phyloP scores from a whole-genome alignment of 2,113 vertebrate species.

The Oryzias melastigma region DNA sequence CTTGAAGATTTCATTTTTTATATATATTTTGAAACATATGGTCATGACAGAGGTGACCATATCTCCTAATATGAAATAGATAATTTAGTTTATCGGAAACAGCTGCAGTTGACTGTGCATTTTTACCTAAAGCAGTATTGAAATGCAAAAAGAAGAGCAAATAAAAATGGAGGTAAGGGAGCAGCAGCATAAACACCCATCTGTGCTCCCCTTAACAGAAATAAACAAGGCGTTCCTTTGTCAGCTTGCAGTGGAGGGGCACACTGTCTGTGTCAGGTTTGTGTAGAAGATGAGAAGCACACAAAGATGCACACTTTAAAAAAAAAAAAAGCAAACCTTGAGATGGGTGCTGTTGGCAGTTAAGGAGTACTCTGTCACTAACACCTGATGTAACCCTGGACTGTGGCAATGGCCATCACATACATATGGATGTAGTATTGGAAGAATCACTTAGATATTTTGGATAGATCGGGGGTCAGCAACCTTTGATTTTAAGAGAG shows the following conservation, averaged over 20 bases:
- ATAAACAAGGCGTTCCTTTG: conserved; percentile 74
- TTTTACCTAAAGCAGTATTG: too few species aligned
- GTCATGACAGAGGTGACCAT: neutral
- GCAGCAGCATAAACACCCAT: conserved; percentile 57
- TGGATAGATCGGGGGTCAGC: too few species aligned
- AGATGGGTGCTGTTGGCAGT: conserved; percentile 18
- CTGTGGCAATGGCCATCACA: neutral
- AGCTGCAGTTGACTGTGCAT: too few species aligned
- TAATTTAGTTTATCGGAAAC: neutral
- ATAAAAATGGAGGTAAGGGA: conserved; percentile 27
- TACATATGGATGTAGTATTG: neutral
- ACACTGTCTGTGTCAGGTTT: conserved; percentile 59
- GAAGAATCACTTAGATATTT: too few species aligned
- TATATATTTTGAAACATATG: too few species aligned
- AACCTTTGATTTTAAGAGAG: too few species aligned
- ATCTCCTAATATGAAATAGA: neutral
- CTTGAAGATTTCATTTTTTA: too few species aligned
- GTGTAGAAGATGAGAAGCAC: conserved; percentile 36
- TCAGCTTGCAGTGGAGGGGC: conserved; percentile 59
- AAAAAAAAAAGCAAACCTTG: conserved; percentile 46
- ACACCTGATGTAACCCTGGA: conserved; percentile 8
- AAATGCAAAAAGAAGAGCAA: neutral
- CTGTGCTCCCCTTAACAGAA: conserved; percentile 66
- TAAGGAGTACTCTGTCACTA: conserved; percentile 14
- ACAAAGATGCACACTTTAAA: conserved; percentile 24